Base-by-base conservation (phyloP, 2,888 invertebrate species). In the Eumacrocentrus americanus region DNA sequence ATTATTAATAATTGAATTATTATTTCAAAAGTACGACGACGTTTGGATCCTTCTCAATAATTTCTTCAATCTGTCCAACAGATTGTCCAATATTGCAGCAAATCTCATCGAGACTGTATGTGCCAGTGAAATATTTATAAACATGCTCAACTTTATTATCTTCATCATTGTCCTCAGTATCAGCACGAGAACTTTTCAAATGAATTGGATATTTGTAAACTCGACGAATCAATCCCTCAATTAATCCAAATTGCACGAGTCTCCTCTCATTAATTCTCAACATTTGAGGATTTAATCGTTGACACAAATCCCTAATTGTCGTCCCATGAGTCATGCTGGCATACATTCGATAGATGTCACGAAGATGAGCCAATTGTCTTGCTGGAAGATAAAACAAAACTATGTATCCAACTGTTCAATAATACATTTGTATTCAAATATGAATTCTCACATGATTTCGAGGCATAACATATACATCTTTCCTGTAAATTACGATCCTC, bases 81-180 rank as follows among this genome's bases (percentile, higher is more conserved):
- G 89, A 89, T 42, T 92, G 84, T 12, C 90, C 89, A 7, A 91
- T 90, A 60, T 90, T 86, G 76, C 94, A 93, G 81, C 96, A 95
- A 71, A 97, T 95, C 81, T 95, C 94, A 82, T 97, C 96, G 59
- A 91, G 86, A 77, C 90, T 92, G 64, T 90, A 88, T 0, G 85
- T 83, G 0, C 96, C 96, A 44, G 91, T 91, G 75, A 95, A 92
- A 72, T 91, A 84, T 52, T 83, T 84, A 67, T 84, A 84, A 9
- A 83, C 79, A 1, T 82, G 82, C 73, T 84, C 78, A 57, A 64
- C 77, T 35, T 71, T 75, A 23, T 78, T 76, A 20, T 77, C 76
- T 20, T 67, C 74, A 37, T 62, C 67, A 25, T 69, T 65, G 20
- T 68, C 66, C 6, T 66, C 62, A 23, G 44, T 35, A 7, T 66